Percentiles rank a stretch among this genome's conserved stretches.
Conservation (phyloP, 2,113 vertebrate genomes). For the Felis chaus region DNA sequence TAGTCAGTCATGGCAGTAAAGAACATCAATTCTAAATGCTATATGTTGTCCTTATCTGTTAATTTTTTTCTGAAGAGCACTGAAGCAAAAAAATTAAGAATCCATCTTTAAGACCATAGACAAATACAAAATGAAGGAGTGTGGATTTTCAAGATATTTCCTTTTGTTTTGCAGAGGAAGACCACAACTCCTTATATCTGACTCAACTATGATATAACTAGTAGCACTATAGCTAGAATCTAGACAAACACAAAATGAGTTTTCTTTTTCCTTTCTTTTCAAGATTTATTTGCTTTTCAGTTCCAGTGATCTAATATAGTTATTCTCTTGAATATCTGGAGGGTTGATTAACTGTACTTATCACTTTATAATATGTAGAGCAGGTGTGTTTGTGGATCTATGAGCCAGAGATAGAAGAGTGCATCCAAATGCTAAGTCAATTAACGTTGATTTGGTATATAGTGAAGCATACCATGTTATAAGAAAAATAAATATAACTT, state of each 20-base stretch:
- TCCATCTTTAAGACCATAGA: neutral
- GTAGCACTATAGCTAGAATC: neutral
- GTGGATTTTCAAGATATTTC: neutral
- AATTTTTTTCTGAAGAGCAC: neutral
- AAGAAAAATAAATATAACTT: conserved; percentile 76
- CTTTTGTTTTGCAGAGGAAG: neutral
- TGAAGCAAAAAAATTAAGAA: conserved; percentile 5
- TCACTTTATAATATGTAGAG: neutral
- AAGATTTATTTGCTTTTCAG: conserved; percentile 22
- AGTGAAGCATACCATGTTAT: conserved; percentile 56
- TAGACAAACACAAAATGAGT: neutral
- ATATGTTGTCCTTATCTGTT: neutral
- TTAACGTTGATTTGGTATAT: conserved; percentile 37
- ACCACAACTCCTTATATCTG: neutral
- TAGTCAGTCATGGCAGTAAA: neutral
- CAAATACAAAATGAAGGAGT: neutral
- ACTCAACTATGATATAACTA: neutral
- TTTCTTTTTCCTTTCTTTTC: neutral
- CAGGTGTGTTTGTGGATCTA: neutral
- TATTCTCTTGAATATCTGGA: neutral
- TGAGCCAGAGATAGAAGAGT: conserved; percentile 42
- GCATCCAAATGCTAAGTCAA: conserved; percentile 60
- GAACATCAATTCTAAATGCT: neutral
- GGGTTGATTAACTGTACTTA: neutral
- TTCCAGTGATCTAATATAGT: neutral